Evolutionary conservation across 2,113 vertebrate species (phyloP).

Genomic region (Syngnathoides biaculeatus): DNA sequence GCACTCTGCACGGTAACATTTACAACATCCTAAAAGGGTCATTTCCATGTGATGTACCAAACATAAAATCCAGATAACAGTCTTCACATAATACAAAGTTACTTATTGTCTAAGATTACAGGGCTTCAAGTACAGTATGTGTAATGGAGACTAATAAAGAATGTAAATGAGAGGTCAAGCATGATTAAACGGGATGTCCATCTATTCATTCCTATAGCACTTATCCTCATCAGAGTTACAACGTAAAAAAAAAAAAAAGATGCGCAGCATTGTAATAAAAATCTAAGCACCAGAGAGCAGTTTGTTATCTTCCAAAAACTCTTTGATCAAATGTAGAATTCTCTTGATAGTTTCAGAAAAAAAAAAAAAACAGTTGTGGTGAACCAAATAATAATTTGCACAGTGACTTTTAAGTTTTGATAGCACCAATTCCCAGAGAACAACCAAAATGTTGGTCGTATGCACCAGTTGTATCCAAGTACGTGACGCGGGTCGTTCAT

Average conservation of each 20-base stretch:
- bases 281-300: constrained; percentile 69
- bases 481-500: constrained; percentile 31
- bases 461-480: constrained; percentile 17
- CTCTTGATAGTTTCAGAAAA: constrained; percentile 60
- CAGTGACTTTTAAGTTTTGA: constrained; percentile 65
- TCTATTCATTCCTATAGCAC: constrained; percentile 9
- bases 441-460: constrained; percentile 40
- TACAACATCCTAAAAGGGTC: constrained; percentile 51
- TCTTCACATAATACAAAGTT: constrained; percentile 63
- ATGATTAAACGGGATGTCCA: constrained; percentile 42
- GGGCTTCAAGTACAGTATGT: constrained; percentile 68
- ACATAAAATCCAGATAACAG: constrained; percentile 62
- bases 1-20: constrained; percentile 55
- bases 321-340: constrained; percentile 49
- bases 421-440: constrained; percentile 47
- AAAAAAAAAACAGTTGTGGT: constrained; percentile 54
- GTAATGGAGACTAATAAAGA: constrained; percentile 48
- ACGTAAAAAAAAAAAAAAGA: constrained; percentile 56
- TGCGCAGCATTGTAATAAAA: constrained; percentile 40
- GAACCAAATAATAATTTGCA: constrained; percentile 46
- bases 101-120: constrained; percentile 50
- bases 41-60: constrained; percentile 51
- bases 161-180: constrained; percentile 33
- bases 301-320: constrained; percentile 51
- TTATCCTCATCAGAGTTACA: neutral